Evolutionary conservation across 2,888 invertebrate species (phyloP).

Genomic region (Barypeithes pellucidus): DNA sequence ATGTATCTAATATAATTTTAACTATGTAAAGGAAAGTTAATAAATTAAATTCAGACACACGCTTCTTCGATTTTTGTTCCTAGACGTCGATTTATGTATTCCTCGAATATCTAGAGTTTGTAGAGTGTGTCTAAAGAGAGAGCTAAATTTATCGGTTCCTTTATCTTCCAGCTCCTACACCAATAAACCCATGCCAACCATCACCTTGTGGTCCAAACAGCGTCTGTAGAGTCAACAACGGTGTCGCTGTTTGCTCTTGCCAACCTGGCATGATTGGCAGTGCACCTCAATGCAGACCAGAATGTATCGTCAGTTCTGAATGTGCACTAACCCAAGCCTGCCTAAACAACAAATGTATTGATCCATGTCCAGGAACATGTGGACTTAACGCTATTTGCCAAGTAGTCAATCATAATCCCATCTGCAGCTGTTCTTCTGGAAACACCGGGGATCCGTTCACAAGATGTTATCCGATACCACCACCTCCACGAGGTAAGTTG

Average conservation of each 20-base stretch:
- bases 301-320: slow-evolving; percentile 86
- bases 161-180: slow-evolving; percentile 50
- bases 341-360: slow-evolving; percentile 83
- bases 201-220: slow-evolving; percentile 83
- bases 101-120: too few relatives aligned
- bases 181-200: slow-evolving; percentile 79
- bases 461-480: slow-evolving; percentile 75
- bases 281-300: slow-evolving; percentile 85
- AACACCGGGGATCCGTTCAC: slow-evolving; percentile 85
- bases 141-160: neutral
- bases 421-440: slow-evolving; percentile 82
- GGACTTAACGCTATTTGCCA: slow-evolving; percentile 83
- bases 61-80: neutral
- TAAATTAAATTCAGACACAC: too few relatives aligned
- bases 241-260: slow-evolving; percentile 80
- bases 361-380: slow-evolving; percentile 88
- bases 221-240: slow-evolving; percentile 75
- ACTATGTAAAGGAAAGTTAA: too few relatives aligned
- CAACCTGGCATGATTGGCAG: slow-evolving; percentile 81
- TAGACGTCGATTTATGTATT: neutral
- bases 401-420: slow-evolving; percentile 86
- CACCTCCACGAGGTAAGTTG: slow-evolving; percentile 58
- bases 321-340: slow-evolving; percentile 86
- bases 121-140: too few relatives aligned
- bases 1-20: too few relatives aligned